A percentile compares a stretch with the other conserved stretches of the same genome.
Conservation (phyloP, 2,888 invertebrate genomes). For the Muscina levida region DNA sequence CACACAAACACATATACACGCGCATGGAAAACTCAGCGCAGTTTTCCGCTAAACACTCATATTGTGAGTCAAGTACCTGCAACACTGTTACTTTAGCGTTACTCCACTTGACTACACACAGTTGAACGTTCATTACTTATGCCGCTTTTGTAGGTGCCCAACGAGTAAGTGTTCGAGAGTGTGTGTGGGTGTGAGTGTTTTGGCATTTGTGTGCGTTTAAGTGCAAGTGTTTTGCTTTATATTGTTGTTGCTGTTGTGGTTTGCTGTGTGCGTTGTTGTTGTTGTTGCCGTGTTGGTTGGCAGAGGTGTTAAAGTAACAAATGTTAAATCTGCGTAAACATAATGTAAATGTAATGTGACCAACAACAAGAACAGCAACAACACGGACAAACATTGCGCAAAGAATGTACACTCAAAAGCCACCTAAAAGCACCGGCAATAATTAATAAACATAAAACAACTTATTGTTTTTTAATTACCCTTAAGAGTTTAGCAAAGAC, state of each 20-base stretch:
- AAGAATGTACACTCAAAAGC: neutral
- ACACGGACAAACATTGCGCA: neutral
- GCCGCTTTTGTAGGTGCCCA: slow-evolving; percentile 23
- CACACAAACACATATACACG: slow-evolving; percentile 29
- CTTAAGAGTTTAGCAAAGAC: neutral
- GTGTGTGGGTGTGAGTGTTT: neutral
- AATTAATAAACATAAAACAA: slow-evolving; percentile 60
- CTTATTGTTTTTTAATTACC: slow-evolving; percentile 56
- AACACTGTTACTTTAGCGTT: slow-evolving; percentile 1
- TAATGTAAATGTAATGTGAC: slow-evolving; percentile 51
- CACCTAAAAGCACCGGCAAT: slow-evolving; percentile 10
- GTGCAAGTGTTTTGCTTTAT: slow-evolving; percentile 34
- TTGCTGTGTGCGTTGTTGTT: slow-evolving; percentile 14
- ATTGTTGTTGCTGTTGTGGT: slow-evolving; percentile 3
- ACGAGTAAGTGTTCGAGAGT: neutral
- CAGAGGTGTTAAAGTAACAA: slow-evolving; percentile 60
- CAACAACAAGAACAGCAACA: slow-evolving; percentile 21
- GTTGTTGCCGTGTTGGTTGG: slow-evolving; percentile 14
- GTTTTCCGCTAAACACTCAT: slow-evolving; percentile 21
- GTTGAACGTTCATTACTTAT: slow-evolving; percentile 61
- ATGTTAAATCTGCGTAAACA: slow-evolving; percentile 62
- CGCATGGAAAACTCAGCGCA: slow-evolving; percentile 14
- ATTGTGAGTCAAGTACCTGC: neutral
- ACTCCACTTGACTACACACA: slow-evolving; percentile 17
- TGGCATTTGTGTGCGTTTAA: slow-evolving; percentile 38